These are phyloP conservation scores for Petromus typicus DNA, from an alignment of 2,113 vertebrate species.

Conservation along the genomic window DNA sequence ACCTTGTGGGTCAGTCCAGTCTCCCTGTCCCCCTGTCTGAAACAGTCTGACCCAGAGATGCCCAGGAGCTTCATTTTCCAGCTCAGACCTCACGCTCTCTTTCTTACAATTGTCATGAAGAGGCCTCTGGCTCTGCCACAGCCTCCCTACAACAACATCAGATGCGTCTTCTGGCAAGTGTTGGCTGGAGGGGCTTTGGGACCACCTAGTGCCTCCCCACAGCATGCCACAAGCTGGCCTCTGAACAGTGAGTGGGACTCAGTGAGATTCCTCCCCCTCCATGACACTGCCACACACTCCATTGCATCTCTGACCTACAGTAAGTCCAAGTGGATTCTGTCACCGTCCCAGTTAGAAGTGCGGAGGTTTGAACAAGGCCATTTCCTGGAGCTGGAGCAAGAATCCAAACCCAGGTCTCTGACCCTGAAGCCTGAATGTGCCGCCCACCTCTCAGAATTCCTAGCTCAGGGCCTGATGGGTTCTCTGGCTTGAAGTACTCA, in stretches of 20 bases:
- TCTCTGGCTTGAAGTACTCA: no score
- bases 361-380: not conserved
- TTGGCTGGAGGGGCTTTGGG: not conserved
- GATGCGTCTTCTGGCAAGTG: no score
- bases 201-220: not conserved
- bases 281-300: accelerated
- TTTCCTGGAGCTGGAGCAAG: no score
- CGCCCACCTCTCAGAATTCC: not conserved
- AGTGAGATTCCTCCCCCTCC: not conserved
- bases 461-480: not conserved
- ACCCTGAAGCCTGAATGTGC: not conserved
- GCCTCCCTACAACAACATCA: accelerated
- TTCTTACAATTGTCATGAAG: no score
- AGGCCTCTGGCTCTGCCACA: not conserved
- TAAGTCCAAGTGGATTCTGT: not conserved
- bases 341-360: not conserved
- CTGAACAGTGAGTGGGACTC: no score
- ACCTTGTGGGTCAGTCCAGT: accelerated
- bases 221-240: not conserved
- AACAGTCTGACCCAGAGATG: no score
- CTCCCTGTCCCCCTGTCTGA: not conserved
- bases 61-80: not conserved
- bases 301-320: not conserved
- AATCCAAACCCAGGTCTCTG: not conserved
- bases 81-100: not conserved